Conservation (phyloP, 1,140 invertebrate genomes). For the Heliconius congener region DNA sequence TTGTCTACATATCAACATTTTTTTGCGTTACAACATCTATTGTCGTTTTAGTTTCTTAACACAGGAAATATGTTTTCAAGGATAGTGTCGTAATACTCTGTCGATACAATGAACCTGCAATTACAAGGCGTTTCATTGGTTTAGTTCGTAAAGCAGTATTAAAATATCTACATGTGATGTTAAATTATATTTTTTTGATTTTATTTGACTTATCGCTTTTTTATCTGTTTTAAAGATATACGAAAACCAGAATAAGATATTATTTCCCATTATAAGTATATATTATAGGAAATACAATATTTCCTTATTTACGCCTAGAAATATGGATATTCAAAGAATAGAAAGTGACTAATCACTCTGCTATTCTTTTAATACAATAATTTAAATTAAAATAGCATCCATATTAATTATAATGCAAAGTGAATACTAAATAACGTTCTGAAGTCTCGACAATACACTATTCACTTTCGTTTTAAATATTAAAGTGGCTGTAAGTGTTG, state of each 20-base stretch:
- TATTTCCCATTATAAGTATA: too few relatives aligned
- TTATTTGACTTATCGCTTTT: background rate
- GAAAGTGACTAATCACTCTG: background rate
- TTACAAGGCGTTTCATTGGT: slow-evolving; percentile 3
- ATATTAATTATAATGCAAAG: background rate
- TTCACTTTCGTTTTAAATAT: background rate
- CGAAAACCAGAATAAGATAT: background rate
- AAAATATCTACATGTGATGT: background rate
- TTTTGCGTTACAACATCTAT: background rate
- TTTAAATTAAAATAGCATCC: background rate
- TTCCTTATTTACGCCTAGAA: background rate
- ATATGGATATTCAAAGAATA: background rate
- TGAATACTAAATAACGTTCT: background rate
- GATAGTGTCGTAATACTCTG: slow-evolving; percentile 15
- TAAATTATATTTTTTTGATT: background rate
- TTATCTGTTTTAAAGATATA: background rate
- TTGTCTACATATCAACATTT: background rate
- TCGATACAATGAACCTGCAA: slow-evolving; percentile 22
- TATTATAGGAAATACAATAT: background rate
- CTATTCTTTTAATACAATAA: background rate
- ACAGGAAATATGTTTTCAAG: slow-evolving; percentile 25
- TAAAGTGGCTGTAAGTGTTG: background rate
- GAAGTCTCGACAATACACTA: background rate
- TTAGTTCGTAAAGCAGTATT: background rate
- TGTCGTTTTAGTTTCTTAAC: slow-evolving; percentile 12